phyloP scores from a whole-genome alignment of 2,888 invertebrate genomes.

The Silvanus unidentatus region DNA sequence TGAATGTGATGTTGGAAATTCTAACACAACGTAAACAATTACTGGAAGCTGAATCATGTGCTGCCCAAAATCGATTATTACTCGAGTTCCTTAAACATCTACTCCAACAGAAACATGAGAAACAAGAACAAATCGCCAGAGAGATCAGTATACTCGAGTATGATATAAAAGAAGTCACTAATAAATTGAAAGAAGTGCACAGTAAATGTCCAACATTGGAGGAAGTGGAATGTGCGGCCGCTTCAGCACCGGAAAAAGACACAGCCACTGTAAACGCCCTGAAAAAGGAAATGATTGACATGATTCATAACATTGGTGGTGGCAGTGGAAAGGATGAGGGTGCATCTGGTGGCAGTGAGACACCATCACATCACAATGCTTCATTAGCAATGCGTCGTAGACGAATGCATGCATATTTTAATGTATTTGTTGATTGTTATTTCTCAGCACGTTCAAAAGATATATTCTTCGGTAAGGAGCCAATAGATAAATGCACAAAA shows the following conservation, averaged over 20 bases:
- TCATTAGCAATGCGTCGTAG: constrained; percentile 61
- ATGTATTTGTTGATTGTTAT: constrained; percentile 84
- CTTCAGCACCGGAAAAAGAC: constrained; percentile 44
- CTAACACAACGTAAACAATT: constrained; percentile 72
- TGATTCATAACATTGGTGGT: constrained; percentile 48
- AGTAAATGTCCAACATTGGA: constrained; percentile 54
- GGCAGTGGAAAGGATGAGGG: constrained; percentile 26
- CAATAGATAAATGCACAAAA: constrained; percentile 33
- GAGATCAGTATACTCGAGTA: constrained; percentile 71
- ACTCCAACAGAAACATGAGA: constrained; percentile 64
- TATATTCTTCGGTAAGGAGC: constrained; percentile 55
- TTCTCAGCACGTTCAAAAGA: constrained; percentile 72
- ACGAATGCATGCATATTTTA: constrained; percentile 79
- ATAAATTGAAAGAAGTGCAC: constrained; percentile 55
- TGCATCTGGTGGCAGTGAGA: constrained; percentile 35
- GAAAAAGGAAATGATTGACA: constrained; percentile 52
- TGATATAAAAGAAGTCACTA: constrained; percentile 68
- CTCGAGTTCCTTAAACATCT: constrained; percentile 79
- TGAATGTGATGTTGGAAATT: constrained; percentile 75
- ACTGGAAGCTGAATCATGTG: constrained; percentile 73
- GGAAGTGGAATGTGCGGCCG: constrained; percentile 49
- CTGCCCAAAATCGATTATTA: constrained; percentile 73
- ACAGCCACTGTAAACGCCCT: constrained; percentile 50
- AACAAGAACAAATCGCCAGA: constrained; percentile 57
- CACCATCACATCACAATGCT: constrained; percentile 21